Base-by-base conservation (phyloP, 1,140 invertebrate species). In the Hyphantria cunea region DNA sequence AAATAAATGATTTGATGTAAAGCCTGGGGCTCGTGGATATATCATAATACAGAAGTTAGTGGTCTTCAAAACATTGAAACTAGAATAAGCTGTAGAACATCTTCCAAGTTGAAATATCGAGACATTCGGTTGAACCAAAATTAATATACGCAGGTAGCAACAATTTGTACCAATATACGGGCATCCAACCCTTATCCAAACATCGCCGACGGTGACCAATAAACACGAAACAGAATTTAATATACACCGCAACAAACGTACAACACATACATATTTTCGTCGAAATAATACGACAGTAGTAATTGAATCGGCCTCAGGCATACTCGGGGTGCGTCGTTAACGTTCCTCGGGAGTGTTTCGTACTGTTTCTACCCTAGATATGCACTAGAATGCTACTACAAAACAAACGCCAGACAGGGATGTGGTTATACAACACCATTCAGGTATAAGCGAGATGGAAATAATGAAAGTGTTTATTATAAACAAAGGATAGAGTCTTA, bases 291-390 rank as follows among this genome's bases (percentile, higher is more conserved):
- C 84, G 83, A 87, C 84, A 84, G 84, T 87, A 84, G 87, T 90
- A 90, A 90, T 90, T 89, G 87, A 89, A 89, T 90, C 87, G 87
- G 86, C 87, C 87, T 83, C 80, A 80, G 84, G 87, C 87, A 78
- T 81, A 84, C 76, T 82, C 80, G 80, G 83, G 84, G 80, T 78
- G 78, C 72, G 83, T 80, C 83, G 85, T 88, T 90, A 87, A 88
- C 87, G 87, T 86, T 86, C 85, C 83, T 86, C 78, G 84, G 85
- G 87, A 60, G 85, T 81, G 77, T 78, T 80, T 76, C 74, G 85
- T 85, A 60, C 85, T 81, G 77, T 78, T 80, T 76, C 74, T 81
- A 85, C 79, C 84, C 80, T 80, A 80, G 86, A 80, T 84, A 81
- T 87, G 83, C 83, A 87, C 83, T 85, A 84, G 80, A 78, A 81